Evolutionary conservation across 1,140 invertebrate species (phyloP), one percentile per base, ranked within the genome.

Genomic region (Drosophila tropicalis): DNA sequence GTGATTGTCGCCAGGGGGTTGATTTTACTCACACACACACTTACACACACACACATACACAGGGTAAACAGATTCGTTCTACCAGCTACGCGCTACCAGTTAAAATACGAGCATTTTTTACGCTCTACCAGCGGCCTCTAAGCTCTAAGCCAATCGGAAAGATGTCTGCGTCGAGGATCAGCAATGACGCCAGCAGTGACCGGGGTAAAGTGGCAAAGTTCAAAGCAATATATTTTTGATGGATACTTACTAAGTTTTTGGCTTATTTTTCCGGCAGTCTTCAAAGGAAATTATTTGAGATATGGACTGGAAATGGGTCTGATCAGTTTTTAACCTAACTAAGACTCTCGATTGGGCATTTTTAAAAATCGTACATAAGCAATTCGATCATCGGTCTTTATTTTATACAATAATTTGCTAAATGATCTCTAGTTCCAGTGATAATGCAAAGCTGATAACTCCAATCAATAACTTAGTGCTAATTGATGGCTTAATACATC

Each of bases 41-140:
- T 67, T 7, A 64, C 51, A 47, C 61, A 51, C 19, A 55, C 17
- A 71, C n/a, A 57, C 40, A 19, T 68, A 74, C 29, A 19, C 60
- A 25, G 5, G n/a, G 25, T 12, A 40, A 39, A 29, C 15, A 69
- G 54, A 76, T 76, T 76, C 62, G 67, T 77, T 77, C 34, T 62
- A 54, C 57, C 65, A 36, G 58, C 13, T 19, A 61, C 29, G 22
- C 56, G 41, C 73, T 82, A 58, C 83, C 83, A 86, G 83, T 86
- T 65, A 86, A 79, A 86, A 83, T 72, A 77, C 83, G 72, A 79
- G 84, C 83, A 86, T 86, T 86, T 65, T 83, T 70, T 70, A 86
- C 83, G 83, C 83, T 73, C 79, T 67, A 61, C 32, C 41, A 63
- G 29, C 66, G 34, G 69, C 47, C 71, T 39, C 15, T 47, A 47